Evolutionary conservation across 2,797 vertebrate species (phyloP).

Genomic region (Avahi laniger): DNA sequence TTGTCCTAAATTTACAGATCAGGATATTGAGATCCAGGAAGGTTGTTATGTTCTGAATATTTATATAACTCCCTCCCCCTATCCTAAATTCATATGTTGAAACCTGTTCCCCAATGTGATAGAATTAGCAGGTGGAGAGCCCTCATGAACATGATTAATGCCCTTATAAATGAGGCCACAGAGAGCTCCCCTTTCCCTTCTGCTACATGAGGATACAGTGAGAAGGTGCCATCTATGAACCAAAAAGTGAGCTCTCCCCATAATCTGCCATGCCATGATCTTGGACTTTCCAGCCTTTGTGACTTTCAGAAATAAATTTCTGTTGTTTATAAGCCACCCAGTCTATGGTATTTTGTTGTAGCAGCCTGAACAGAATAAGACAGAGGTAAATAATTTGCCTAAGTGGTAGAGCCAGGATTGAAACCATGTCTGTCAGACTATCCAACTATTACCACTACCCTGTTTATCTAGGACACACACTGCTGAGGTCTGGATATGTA

Average conservation of each 20-base stretch:
- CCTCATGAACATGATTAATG: background rate
- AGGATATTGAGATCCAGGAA: background rate
- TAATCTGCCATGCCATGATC: background rate
- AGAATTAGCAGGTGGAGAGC: background rate
- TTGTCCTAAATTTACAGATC: background rate
- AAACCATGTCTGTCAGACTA: background rate
- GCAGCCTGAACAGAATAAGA: background rate
- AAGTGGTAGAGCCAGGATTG: background rate
- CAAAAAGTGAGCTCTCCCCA: background rate
- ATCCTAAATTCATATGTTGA: background rate
- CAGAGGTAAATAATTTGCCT: background rate
- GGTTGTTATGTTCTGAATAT: background rate
- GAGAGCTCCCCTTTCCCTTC: background rate
- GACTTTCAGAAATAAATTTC: background rate
- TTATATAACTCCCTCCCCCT: background rate
- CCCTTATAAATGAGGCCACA: background rate
- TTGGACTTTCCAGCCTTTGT: background rate
- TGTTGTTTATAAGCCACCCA: background rate
- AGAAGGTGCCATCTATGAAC: background rate
- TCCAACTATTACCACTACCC: background rate
- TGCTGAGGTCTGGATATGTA: background rate
- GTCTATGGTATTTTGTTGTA: background rate
- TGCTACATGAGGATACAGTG: background rate
- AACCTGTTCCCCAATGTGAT: background rate
- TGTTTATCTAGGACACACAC: rapidly evolving